Base-by-base conservation (phyloP, 2,888 invertebrate species). In the Sesamia inferens region DNA sequence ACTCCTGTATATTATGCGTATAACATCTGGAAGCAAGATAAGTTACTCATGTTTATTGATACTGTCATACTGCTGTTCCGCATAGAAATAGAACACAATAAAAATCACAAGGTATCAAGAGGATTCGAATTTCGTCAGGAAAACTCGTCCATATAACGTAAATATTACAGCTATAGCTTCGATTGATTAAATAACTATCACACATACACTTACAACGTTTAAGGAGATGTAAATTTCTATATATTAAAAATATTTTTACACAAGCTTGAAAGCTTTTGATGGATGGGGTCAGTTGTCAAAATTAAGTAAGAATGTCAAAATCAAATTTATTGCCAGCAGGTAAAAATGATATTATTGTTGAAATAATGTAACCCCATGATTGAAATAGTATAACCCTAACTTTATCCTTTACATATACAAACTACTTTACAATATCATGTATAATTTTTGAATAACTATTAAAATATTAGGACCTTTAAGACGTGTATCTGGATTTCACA, bases 1-100 rank as follows among this genome's bases (percentile, higher is more conserved):
- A 74, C 87, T 89, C 87, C 85, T 81, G 82, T 86, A 82, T 87
- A 81, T 87, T 91, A 92, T 88, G 87, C 85, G 83, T 86, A 75
- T 79, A 85, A 77, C 89, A 92, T 93, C 94, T 94, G 92, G 72
- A 93, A 94, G 76, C 82, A 76, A 88, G 88, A 88, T 87, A 89
- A 87, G 85, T 88, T 86, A 88, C 81, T 86, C 79, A 79, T 90
- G 85, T 91, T 90, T 90, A 90, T 87, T 89, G 88, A 86, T 88
- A 87, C 62, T 76, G 78, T 78, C 75, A 48, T 76, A 78, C 81
- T 88, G 84, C 84, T 88, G 85, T 83, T 86, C 79, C 77, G 85
- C 84, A 87, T 92, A 91, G 91, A 93, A 93, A 94, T 93, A 93
- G 92, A 93, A 85, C 88, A 90, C 89, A 93, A 93, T 89, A 93